Conservation (phyloP, 2,888 invertebrate genomes). For the Xylota sylvarum region DNA sequence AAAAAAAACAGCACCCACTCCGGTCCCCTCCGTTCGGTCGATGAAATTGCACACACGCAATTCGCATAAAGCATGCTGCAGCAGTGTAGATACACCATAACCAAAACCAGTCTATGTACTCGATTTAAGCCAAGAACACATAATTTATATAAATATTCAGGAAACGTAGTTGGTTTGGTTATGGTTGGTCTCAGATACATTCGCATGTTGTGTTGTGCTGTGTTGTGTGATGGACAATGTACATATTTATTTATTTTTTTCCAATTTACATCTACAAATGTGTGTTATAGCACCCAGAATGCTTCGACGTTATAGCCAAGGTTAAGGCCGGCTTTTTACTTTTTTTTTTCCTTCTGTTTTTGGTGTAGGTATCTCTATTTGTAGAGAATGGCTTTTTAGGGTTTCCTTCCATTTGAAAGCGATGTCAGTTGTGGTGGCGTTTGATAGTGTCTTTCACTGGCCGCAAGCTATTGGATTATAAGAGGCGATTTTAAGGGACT, state of each 20-base stretch:
- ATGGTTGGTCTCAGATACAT: constrained; percentile 30
- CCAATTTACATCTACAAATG: constrained; percentile 53
- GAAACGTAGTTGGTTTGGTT: constrained; percentile 68
- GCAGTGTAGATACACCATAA: constrained; percentile 18
- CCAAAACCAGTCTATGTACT: constrained; percentile 38
- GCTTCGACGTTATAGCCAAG: constrained; percentile 42
- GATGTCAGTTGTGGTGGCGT: constrained; percentile 3
- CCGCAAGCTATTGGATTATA: background rate
- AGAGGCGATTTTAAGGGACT: constrained; percentile 1
- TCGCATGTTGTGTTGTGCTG: constrained; percentile 13
- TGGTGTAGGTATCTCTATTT: constrained; percentile 26
- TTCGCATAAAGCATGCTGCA: constrained; percentile 38
- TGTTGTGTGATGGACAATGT: constrained; percentile 31
- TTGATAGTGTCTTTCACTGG: background rate
- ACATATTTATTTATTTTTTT: constrained; percentile 11
- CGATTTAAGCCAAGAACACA: constrained; percentile 71
- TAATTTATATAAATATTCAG: constrained; percentile 62
- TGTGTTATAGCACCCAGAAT: background rate
- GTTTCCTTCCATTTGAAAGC: constrained; percentile 12
- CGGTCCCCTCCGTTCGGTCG: background rate
- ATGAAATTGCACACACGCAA: constrained; percentile 32
- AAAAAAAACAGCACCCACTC: no score
- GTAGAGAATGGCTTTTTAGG: constrained; percentile 34
- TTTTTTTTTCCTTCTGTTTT: background rate
- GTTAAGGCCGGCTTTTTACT: constrained; percentile 73